Evolutionary conservation across 2,113 vertebrate genomes (phyloP), one percentile per base, ranked within the genome.

Genomic region (Misgurnus mizolepis): DNA sequence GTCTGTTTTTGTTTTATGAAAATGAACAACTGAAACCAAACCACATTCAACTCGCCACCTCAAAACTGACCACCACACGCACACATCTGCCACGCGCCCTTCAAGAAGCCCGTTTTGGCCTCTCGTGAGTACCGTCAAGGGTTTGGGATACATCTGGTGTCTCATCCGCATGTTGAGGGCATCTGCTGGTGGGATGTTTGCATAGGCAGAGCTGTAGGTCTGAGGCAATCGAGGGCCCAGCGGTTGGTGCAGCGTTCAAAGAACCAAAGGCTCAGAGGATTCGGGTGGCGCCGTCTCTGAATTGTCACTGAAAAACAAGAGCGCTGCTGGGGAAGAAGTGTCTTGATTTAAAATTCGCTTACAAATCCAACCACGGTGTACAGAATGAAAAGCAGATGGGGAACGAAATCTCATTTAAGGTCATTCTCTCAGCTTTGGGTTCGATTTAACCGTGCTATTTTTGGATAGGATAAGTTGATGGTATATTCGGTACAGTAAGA

Each of bases 261-360:
- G 88, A 78, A 84, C 89, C 87, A 90, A 88, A 90, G 85, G 84
- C 91, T 90, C 91, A 67, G 83, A 89, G 88, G 91, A 92, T 86
- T 91, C 89, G 76, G 82, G 86, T 87, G 79, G 88, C 60, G 83
- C 73, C 65, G 39, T 14, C 50, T 53, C 50, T 82, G 87, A 76
- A 89, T 89, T 91, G 89, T 92, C 89, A 91, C 88, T 79, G 75
- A 86, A 86, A 87, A 85, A 62, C 78, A 86, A 81, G 64, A 88
- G 87, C 84, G 88, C 88, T 87, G 86, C 86, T 84, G 67, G 80
- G 83, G 79, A 88, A 91, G 83, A 90, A 89, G 87, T 79, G 89
- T 88, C 90, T 92, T 92, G 89, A 91, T 93, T 92, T 91, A 89
- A 92, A 93, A 93, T 92, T 89, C 89, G 88, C 86, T 86, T 88